Base-by-base conservation (phyloP, 1,140 invertebrate species). In the Drosophila azteca region DNA sequence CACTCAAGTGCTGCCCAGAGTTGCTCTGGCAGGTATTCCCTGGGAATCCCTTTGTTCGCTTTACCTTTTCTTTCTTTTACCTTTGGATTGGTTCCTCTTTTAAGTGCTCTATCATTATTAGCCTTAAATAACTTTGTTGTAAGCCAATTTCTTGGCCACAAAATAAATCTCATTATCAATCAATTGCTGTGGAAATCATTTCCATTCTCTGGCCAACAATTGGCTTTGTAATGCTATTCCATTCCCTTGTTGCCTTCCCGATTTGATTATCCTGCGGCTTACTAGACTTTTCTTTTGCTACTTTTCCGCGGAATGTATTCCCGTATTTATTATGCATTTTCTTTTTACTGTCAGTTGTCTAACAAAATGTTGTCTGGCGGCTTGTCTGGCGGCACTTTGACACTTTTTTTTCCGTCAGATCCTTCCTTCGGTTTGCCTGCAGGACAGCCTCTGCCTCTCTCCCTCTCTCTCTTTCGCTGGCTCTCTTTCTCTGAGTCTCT, bases 261-360 rank as follows among this genome's bases (percentile, higher is more conserved):
- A 85, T 84, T 84, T 63, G 77, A 84, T 84, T 85, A 85, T 73
- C 46, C 3, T 53, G 60, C 53, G 64, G 60, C 83, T 65, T 51
- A 26, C 43, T 8, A 54, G 13, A 29, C 15, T 24, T 50, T 24
- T 39, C 8, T 26, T 48, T 43, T 50, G 15, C 8, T 22, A 54
- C 22, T 41, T 60, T 31, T 46, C 49, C 39, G 8, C 17, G 41
- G 46, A 11, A 48, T 46, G 53, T 55, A 64, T 83, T 39, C 11
- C 35, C 8, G 35, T 39, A 68, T 76, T 77, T 81, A 64, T 74
- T 77, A 66, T 87, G 68, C 58, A 81, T 60, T 80, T 74, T 62
- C 31, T 45, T 51, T 31, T 39, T 61, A 13, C 52, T 55, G 39
- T 63, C 64, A 57, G 53, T 73, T 77, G 72, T 77, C 67, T 62